Evolutionary conservation across 64 coral and sea anemone genomes (phyloP).

Genomic region (Orbicella faveolata): DNA sequence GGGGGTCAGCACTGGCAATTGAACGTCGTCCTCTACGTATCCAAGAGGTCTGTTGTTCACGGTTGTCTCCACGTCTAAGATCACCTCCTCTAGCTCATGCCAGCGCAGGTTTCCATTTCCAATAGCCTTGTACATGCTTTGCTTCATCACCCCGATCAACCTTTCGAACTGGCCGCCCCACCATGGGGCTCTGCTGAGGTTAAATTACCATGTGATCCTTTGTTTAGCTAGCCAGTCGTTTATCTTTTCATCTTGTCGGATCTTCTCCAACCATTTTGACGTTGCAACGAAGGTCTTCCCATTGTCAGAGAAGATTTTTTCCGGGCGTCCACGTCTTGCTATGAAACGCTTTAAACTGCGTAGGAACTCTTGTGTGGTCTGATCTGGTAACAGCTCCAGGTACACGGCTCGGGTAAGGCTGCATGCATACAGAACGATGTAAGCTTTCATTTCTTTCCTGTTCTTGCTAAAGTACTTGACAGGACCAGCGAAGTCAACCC

Average conservation of each 20-base stretch:
- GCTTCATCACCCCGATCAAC: background rate
- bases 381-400: no score
- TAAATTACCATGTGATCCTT: constrained; percentile 30
- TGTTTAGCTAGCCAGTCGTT: background rate
- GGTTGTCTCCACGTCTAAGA: constrained; percentile 9
- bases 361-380: no score
- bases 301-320: constrained; percentile 14
- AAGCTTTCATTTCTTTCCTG: no score
- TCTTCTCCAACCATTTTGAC: background rate
- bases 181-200: constrained; percentile 12
- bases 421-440: no score
- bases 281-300: constrained; percentile 1
- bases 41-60: background rate
- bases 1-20: constrained; percentile 17
- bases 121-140: background rate
- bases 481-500: no score
- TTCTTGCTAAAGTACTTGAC: no score
- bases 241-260: background rate
- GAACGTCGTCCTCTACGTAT: constrained; percentile 7
- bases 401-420: no score
- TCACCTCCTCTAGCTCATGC: background rate
- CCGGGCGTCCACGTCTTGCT: constrained; percentile 4
- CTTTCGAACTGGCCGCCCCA: constrained; percentile 29
- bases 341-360: constrained; percentile 17
- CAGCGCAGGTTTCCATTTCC: background rate